Percentiles rank a stretch among this genome's conserved stretches.
Evolutionary conservation across 1,140 invertebrate species (phyloP).

Genomic region (Drosophila persimilis): DNA sequence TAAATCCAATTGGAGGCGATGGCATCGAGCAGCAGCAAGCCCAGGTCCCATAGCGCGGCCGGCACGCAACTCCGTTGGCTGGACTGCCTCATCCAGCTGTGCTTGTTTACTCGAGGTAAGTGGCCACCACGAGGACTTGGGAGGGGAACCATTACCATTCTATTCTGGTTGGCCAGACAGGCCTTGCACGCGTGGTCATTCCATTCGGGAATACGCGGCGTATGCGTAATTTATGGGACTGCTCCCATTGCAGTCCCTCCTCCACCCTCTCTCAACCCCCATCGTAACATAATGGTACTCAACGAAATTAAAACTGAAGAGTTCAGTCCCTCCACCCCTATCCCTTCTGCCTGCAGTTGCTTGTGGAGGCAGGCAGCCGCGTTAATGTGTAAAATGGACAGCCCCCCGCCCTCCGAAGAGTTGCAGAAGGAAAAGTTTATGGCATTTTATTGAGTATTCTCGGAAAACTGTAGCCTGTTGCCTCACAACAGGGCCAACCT

Average conservation of each 20-base stretch:
- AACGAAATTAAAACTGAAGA: constrained; percentile 61
- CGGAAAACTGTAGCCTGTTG: constrained; percentile 27
- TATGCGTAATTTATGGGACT: constrained; percentile 54
- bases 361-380: not conserved
- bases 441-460: constrained; percentile 33
- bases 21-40: constrained; percentile 54
- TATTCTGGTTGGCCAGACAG: not conserved
- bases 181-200: not conserved
- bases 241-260: constrained; percentile 31
- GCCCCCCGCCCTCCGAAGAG: not conserved
- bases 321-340: not conserved
- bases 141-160: not conserved
- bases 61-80: constrained; percentile 57
- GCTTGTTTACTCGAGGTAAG: constrained; percentile 62
- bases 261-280: not conserved
- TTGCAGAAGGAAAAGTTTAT: constrained; percentile 32
- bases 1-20: constrained; percentile 51
- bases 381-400: constrained; percentile 45
- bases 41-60: constrained; percentile 44
- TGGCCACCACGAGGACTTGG: not conserved
- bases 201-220: constrained; percentile 13
- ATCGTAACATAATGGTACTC: constrained; percentile 38
- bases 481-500: not conserved
- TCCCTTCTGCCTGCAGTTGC: not conserved
- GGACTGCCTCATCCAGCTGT: constrained; percentile 59